Evolutionary conservation across 2,113 vertebrate species (phyloP), one percentile per base, ranked within the genome.

Genomic region (Scatophagus argus): DNA sequence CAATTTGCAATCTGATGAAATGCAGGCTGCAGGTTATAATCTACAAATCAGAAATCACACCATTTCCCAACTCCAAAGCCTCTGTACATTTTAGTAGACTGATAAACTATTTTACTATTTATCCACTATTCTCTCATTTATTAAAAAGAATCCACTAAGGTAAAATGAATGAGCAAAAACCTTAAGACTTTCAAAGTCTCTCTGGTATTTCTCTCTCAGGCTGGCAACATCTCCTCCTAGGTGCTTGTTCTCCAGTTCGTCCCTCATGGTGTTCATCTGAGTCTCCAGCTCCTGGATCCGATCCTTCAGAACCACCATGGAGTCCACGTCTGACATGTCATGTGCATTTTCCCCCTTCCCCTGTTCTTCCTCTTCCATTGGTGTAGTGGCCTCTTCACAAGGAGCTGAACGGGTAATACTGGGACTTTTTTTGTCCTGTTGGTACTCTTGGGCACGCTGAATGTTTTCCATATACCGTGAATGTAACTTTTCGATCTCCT

Each of bases 101-200:
- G 27, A 73, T 52, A 32, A 62, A 74, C 49, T 80, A 73, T 25
- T 36, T 65, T 21, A 62, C 69, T 87, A 76, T 21, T 56, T 9
- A 34, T 75, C 27, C 84, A 82, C 32, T 66, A 36, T 8, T 81
- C 44, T 79, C n/a, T 59, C 14, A 39, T 56, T 59, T 52, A 71
- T 36, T 65, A 25, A 34, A 44, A 82, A 31, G 16, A 59, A 61
- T 34, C 47, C 12, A 84, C 74, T 78, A 81, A 69, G 79, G 7
- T 84, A 82, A 84, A 88, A 75, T 81, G 54, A 87, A 90, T 81
- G 67, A 88, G 77, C 84, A 93, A 91, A 92, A 93, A 99, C 98
- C 98, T 99, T 99, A 71, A 99, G 92, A 92, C 95, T 99, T 87
- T 99, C 98, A 94, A 99, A 96, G 95, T 99, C 97, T 91, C 94